phyloP scores from a whole-genome alignment of 2,888 invertebrate species.

The Strigamia transsilvanica region DNA sequence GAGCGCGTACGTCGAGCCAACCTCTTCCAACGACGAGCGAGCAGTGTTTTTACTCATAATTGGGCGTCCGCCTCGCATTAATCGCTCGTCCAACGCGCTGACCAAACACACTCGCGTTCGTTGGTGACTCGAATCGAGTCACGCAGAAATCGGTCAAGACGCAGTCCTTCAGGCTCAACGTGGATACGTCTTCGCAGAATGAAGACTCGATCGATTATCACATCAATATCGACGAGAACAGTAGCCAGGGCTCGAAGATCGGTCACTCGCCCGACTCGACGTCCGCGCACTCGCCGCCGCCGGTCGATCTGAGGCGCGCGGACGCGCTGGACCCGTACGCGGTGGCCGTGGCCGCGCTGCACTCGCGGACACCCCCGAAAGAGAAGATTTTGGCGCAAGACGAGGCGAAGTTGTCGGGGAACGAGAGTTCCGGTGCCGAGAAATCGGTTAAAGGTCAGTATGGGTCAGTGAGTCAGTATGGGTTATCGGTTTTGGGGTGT shows the following conservation, averaged over 20 bases:
- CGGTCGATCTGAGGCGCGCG: neutral
- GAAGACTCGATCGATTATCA: neutral
- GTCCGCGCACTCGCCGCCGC: neutral
- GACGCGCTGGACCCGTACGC: neutral
- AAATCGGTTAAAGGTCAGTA: neutral
- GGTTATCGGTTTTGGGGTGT: too few species aligned
- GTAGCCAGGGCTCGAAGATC: neutral
- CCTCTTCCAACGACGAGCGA: neutral
- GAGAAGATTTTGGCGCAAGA: neutral
- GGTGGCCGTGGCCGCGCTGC: neutral
- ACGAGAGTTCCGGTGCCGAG: neutral
- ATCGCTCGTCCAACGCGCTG: neutral
- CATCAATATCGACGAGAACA: neutral
- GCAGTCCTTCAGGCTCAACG: neutral
- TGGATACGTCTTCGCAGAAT: neutral
- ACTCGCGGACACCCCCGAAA: neutral
- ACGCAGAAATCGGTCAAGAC: neutral
- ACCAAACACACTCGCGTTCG: neutral
- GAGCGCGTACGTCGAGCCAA: neutral
- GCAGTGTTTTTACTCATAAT: neutral
- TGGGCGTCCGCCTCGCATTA: neutral
- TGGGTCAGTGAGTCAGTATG: neutral
- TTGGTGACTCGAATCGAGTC: neutral
- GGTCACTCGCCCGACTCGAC: neutral
- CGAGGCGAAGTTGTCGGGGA: neutral